Evolutionary conservation across 2,888 invertebrate genomes (phyloP), one percentile per base, ranked within the genome.

Genomic region (Philaethria dido): DNA sequence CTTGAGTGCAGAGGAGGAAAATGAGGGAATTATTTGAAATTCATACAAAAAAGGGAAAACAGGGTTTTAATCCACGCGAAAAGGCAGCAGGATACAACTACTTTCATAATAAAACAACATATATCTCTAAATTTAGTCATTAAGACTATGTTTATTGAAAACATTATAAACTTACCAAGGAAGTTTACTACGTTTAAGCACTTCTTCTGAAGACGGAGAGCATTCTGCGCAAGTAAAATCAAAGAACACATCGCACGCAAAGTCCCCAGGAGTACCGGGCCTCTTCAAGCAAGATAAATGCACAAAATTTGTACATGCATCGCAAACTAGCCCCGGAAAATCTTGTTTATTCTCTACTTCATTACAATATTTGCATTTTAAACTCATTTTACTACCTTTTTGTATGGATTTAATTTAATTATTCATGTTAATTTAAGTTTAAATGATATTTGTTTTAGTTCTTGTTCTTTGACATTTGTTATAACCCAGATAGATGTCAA

Each of bases 211-310:
- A 8, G 84, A 81, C 0, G 87, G 77, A 3, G 94, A 94, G 78
- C 97, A 97, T 67, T 95, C 93, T 47, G 88, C 83, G 76, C 97
- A 97, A 1, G 93, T 94, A 68, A 95, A 95, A 72, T 94, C 93
- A 73, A 96, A 97, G 82, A 96, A 97, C 3, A 96, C 93, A 90
- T 97, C 97, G 11, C 96, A 96, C 0, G 93, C 80, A 14, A 97
- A 92, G 70, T 95, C 95, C 0, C 95, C 95, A 0, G 96, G 96
- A 0, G 96, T 94, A 11, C 94, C 94, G 0, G 94, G 94, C 25
- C 94, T 89, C 72, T 93, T 93, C 39, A 97, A 85, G 78, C 97
- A 97, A 25, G 89, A 86, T 16, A 95, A 81, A 78, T 97, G 97
- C 11, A 96, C 94, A 72, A 92, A 93, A 70, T 85, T 83, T 6